A percentile compares a stretch with the other conserved stretches of the same genome.
These are phyloP conservation scores for Antrozous pallidus DNA, from an alignment of 2,797 vertebrate species.

Conservation along the genomic window DNA sequence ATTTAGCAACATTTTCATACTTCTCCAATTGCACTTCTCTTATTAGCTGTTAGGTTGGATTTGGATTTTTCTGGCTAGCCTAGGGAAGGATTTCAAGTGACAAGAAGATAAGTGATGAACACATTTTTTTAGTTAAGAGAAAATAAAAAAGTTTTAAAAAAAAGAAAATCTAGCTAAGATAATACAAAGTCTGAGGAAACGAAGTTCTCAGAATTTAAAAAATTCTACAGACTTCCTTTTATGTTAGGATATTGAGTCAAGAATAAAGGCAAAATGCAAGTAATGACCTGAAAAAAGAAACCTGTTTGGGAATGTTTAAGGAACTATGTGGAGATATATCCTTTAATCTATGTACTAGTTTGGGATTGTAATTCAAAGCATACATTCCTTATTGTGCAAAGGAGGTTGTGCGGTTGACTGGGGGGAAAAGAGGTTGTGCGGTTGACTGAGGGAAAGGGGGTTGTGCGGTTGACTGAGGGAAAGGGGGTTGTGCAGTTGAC, in stretches of 20 bases:
- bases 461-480: not conserved
- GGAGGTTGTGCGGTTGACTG: not conserved
- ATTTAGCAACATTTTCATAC: not conserved
- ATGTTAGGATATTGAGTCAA: not conserved
- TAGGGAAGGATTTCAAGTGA: not conserved
- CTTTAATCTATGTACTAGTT: not conserved
- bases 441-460: too few species aligned
- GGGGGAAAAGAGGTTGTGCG: too few species aligned
- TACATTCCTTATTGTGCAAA: not conserved
- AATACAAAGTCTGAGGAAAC: not conserved
- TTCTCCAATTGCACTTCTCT: not conserved
- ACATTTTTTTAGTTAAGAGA: not conserved
- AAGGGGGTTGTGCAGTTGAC: not conserved
- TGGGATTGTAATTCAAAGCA: slow-evolving; percentile 36
- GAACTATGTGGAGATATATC: not conserved
- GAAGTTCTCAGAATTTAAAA: not conserved
- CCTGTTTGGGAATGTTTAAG: not conserved
- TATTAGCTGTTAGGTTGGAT: not conserved
- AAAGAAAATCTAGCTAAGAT: not conserved
- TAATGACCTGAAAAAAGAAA: not conserved
- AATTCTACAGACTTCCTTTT: not conserved
- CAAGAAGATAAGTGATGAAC: not conserved
- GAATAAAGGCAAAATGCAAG: not conserved
- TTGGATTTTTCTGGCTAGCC: not conserved
- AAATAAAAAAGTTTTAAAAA: slow-evolving; percentile 14